Evolutionary conservation across 2,888 invertebrate species (phyloP), one percentile per base, ranked within the genome.

Genomic region (Hydriomena furcata): DNA sequence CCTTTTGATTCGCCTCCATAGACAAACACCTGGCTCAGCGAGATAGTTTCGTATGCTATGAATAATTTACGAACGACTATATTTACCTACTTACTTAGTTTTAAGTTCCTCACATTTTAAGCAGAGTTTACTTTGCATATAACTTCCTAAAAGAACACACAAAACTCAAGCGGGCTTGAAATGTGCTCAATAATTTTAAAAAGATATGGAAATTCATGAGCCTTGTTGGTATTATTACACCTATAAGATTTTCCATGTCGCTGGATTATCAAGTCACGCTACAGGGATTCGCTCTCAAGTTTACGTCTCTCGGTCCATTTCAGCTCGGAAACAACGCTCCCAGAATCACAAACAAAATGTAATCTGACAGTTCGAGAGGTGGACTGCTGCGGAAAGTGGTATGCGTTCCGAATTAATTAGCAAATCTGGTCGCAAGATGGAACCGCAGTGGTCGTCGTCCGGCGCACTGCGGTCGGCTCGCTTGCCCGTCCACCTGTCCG

Each of bases 321-420:
- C 11, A 28, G 44, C 28, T 36, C 51, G 53, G 36, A 47, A 43
- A 55, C 38, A 40, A 31, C 40, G 45, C 36, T 52, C 36, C 34
- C 44, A 34, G 55, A 50, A 44, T 55, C 41, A 45, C 46, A 56
- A 41, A 54, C 54, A 45, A 52, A 52, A 28, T 34, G 30, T 40
- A 40, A 46, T 46, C 46, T 47, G 46, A 51, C 47, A 45, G 55
- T 52, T 55, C 47, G 60, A 59, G 58, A 63, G 59, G 52, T 34
- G 52, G 58, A 52, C 61, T 54, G 58, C 60, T 66, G 59, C 53
- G 55, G 62, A 61, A 68, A 65, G 62, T 63, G 61, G 66, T 65
- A 65, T 64, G 70, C 66, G 69, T 73, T 74, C 61, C 64, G 76
- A 82, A 79, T 82, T 83, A 81, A 82, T 82, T 81, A 81, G 78